phyloP scores from a whole-genome alignment of 1,140 invertebrate species.

The Hypothenemus hampei region DNA sequence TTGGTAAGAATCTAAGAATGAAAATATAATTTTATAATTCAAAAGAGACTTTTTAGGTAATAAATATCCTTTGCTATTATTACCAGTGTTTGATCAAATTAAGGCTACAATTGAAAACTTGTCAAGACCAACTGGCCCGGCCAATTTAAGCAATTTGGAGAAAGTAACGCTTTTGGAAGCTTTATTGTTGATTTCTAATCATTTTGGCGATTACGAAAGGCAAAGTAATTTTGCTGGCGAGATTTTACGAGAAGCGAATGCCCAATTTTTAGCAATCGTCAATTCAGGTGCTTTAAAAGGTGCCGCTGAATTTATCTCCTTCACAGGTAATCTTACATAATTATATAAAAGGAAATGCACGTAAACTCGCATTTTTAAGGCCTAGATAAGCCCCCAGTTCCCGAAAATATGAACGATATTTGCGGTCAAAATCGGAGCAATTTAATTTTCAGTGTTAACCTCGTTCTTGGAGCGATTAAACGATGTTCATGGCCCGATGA shows the following conservation, averaged over 20 bases:
- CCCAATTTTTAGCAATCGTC: constrained; percentile 52
- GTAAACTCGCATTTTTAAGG: constrained; percentile 4
- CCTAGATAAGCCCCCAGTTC: constrained; percentile 42
- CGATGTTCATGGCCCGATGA: constrained; percentile 78
- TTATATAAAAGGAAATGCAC: background rate
- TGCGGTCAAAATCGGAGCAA: constrained; percentile 56
- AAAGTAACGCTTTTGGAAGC: constrained; percentile 74
- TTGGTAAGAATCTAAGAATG: constrained; percentile 46
- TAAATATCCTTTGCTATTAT: constrained; percentile 74
- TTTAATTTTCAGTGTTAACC: constrained; percentile 65
- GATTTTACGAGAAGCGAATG: constrained; percentile 59
- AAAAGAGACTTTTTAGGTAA: constrained; percentile 46
- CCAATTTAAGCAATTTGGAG: constrained; percentile 77
- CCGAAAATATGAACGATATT: constrained; percentile 57
- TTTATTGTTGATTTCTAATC: constrained; percentile 77
- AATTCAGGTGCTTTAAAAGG: constrained; percentile 53
- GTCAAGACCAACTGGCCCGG: constrained; percentile 53
- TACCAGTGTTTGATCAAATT: constrained; percentile 84
- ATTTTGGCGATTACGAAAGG: constrained; percentile 73
- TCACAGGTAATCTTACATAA: constrained; percentile 54
- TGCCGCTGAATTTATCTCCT: constrained; percentile 66
- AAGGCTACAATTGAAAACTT: constrained; percentile 66
- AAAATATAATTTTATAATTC: background rate
- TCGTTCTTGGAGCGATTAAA: constrained; percentile 77
- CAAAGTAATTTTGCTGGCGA: constrained; percentile 79